A percentile compares a stretch with the other conserved stretches of the same genome.
phyloP scores from a whole-genome alignment of 2,113 vertebrate genomes.

The Cololabis saira region DNA sequence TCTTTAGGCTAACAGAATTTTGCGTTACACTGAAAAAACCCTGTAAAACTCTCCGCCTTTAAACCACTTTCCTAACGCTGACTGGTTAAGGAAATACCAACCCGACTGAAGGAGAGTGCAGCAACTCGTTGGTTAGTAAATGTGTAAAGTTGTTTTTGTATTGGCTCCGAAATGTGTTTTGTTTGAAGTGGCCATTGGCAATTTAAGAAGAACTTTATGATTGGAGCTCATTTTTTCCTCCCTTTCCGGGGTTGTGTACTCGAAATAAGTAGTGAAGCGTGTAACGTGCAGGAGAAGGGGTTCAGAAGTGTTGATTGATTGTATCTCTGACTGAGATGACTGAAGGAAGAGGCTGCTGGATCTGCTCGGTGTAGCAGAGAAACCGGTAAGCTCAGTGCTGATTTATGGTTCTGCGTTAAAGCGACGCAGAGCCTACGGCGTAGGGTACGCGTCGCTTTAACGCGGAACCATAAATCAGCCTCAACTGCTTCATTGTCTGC shows the following conservation, averaged over 20 bases:
- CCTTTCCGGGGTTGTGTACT: conserved; percentile 51
- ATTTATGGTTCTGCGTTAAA: too few species aligned
- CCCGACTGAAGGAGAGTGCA: too few species aligned
- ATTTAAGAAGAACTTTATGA: background rate
- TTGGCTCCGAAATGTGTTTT: too few species aligned
- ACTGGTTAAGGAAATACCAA: conserved; percentile 29
- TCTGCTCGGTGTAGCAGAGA: background rate
- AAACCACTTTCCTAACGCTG: background rate
- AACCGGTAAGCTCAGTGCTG: conserved; percentile 18
- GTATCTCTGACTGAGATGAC: conserved; percentile 30
- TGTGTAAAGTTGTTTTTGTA: too few species aligned
- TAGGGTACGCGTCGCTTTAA: too few species aligned
- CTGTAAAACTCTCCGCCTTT: background rate
- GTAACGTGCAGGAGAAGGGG: background rate
- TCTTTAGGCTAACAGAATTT: too few species aligned
- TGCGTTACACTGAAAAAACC: conserved; percentile 52
- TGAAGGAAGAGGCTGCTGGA: background rate
- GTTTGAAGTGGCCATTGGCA: conserved; percentile 2
- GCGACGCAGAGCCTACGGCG: too few species aligned
- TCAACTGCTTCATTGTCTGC: too few species aligned
- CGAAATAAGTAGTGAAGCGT: too few species aligned
- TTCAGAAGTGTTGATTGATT: background rate
- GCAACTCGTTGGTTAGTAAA: too few species aligned
- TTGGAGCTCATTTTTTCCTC: background rate
- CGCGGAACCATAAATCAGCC: too few species aligned